These are phyloP conservation scores for Gallinago nigripennis DNA, from an alignment of 2,797 vertebrate genomes.

Conservation along the genomic window DNA sequence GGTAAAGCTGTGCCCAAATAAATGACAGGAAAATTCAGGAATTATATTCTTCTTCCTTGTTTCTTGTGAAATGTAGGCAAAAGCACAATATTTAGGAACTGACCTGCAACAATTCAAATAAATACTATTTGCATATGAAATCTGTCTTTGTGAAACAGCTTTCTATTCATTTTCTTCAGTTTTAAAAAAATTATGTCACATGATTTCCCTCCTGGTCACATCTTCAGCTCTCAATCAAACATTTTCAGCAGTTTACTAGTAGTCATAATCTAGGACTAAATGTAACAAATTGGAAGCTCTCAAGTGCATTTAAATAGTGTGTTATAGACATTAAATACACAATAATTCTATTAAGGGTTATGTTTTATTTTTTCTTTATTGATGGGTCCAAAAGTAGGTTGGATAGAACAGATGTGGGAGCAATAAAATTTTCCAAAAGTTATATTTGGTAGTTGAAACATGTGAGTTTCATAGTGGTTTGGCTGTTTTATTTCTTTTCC, in stretches of 20 bases:
- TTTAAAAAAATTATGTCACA: neutral
- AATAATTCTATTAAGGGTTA: neutral
- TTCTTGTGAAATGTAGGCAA: neutral
- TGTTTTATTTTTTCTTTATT: neutral
- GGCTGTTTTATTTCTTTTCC: neutral
- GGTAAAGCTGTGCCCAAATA: neutral
- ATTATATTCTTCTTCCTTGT: neutral
- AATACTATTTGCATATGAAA: neutral
- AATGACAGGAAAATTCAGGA: neutral
- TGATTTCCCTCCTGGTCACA: neutral
- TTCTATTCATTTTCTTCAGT: neutral
- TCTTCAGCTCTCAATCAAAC: neutral
- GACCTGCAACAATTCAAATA: neutral
- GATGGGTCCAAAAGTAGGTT: neutral
- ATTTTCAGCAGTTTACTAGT: neutral
- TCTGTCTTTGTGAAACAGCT: neutral
- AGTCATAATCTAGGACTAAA: neutral
- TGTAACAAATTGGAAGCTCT: neutral
- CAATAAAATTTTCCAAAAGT: neutral
- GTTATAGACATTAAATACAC: neutral
- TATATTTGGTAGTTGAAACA: neutral
- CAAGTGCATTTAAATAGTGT: neutral
- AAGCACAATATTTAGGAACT: neutral
- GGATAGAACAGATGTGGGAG: neutral
- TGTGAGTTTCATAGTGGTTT: neutral